Percentiles rank a stretch among this genome's conserved stretches.
phyloP scores from a whole-genome alignment of 1,140 invertebrate genomes.

The Coptotermes formosanus region DNA sequence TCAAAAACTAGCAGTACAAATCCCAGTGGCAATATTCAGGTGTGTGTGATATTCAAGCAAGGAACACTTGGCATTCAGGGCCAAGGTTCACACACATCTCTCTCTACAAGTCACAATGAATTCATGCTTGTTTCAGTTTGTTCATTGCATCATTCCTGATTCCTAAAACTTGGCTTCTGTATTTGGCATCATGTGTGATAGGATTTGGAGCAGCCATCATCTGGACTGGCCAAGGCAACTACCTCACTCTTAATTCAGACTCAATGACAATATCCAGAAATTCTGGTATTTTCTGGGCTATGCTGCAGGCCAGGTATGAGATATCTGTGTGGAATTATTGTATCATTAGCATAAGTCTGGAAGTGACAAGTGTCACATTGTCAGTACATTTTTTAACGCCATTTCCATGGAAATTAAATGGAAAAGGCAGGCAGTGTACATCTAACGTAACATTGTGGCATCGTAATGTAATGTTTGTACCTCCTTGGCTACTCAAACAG shows the following conservation, averaged over 20 bases:
- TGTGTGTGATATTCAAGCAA: too few relatives aligned
- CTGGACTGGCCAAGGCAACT: slow-evolving; percentile 92
- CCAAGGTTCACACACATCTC: neutral
- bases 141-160: slow-evolving; percentile 82
- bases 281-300: slow-evolving; percentile 94
- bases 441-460: too few relatives aligned
- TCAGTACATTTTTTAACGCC: neutral
- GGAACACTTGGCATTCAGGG: too few relatives aligned
- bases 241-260: slow-evolving; percentile 87
- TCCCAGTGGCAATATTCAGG: too few relatives aligned
- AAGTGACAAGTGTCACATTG: neutral
- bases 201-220: slow-evolving; percentile 87
- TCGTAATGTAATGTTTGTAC: too few relatives aligned
- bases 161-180: slow-evolving; percentile 78
- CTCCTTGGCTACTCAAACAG: too few relatives aligned
- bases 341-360: neutral
- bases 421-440: too few relatives aligned
- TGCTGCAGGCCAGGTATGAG: slow-evolving; percentile 80
- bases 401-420: too few relatives aligned
- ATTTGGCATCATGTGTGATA: slow-evolving; percentile 78
- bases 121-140: slow-evolving; percentile 54
- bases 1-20: too few relatives aligned
- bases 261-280: slow-evolving; percentile 85
- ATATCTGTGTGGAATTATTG: neutral
- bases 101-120: neutral